Evolutionary conservation across 2,113 vertebrate species (phyloP), one percentile per base, ranked within the genome.

Genomic region (Clupea harengus): DNA sequence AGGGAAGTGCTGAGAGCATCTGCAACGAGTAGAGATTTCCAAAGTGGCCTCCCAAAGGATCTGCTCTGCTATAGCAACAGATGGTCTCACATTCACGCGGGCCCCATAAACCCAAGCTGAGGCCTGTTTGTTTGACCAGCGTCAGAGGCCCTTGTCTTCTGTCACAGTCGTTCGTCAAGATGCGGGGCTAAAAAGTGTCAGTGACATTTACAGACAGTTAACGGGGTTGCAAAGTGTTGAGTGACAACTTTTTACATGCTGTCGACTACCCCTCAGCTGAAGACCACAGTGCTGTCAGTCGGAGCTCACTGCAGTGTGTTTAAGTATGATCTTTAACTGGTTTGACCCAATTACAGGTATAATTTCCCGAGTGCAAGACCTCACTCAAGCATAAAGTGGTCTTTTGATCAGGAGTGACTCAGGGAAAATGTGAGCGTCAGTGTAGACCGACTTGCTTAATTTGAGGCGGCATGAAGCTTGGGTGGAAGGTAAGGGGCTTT

Each of bases 391-490:
- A 89, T 87, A 88, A 89, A 89, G 89, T 81, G 22, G 32, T 57
- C 87, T 81, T 88, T 89, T 88, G 85, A 90, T 86, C 67, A 54
- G 67, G 10, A 1, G 44, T 85, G 89, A 88, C 85, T 90, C 83
- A 84, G 87, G 86, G 89, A 85, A 88, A 88, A 82, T 83, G 82
- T 87, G 86, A 87, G 47, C 52, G 52, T 82, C 82, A 57, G 60
- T n/a, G 17, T n/a, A 83, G 64, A 67, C 60, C 50, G 28, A 85
- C 28, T 83, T 89, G 44, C 85, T 82, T 87, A 52, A 85, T 84
- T 0, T 64, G 86, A 88, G 82, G n/a, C 90, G 88, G 67, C 90
- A 88, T 87, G 89, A 85, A 46, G 49, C 81, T 89, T 88, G 57
- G 85, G 88, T 86, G 87, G 85, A 92, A 78, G 20, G 75, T 60